Base-by-base conservation (phyloP, 2,888 invertebrate species). In the Lepeophtheirus nordmannii region DNA sequence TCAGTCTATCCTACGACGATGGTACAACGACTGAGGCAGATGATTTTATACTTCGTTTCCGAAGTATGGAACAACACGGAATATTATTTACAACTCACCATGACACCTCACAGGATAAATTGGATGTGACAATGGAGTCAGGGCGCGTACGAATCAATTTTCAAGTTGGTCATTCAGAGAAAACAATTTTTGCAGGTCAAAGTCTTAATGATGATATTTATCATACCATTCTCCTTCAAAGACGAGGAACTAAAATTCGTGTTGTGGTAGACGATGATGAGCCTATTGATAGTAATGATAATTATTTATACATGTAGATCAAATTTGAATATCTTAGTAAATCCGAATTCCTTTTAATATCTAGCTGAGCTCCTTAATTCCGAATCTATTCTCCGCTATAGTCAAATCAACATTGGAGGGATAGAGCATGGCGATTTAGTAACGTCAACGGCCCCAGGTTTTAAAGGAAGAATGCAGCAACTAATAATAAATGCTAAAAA, bases 141-240 rank as follows among this genome's bases (percentile, higher is more conserved):
- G 63, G 56, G 12, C 46, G 63, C 9, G 63, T 63, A 17, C 7
- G 38, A 53, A 9, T 63, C 23, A 20, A 12, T 20, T 12, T 63
- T 56, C n/a, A 53, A 22, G 22, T 63, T 63, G 63, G 56, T 12
- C 23, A 37, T 22, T 41, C 46, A 10, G 63, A 63, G 56, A 63
- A 53, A 17, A 53, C 23, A 8, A 17, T 63, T 11, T 63, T 53
- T 53, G 63, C 38, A 2, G 63, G 63, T 9, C 63, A 63, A 30
- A 63, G 63, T 22, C 56, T 63, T 10, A 63, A 63, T n/a, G 63
- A 63, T 56, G 63, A 63, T 30, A 63, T 63, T n/a, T 63, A 63
- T 53, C 63, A 63, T 30, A 53, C 63, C 10, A 12, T 63, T n/a
- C 41, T 53, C 37, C 53, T 37, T 17, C 46, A 63, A n/a, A n/a